Base-by-base conservation (phyloP, 2,888 invertebrate species). In the Harmothoe impar region DNA sequence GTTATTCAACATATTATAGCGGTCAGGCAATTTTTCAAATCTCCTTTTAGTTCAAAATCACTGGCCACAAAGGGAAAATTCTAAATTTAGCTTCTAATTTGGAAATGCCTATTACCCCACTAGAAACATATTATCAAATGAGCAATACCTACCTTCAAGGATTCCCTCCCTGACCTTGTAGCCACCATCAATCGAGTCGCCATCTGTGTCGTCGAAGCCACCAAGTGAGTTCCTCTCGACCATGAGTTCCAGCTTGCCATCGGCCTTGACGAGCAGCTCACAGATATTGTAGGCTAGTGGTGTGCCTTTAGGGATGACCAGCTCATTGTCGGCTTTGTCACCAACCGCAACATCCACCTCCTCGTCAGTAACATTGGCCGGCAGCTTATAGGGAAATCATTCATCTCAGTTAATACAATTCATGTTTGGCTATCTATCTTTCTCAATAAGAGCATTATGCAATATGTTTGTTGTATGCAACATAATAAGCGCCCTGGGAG, bases 221-320 rank as follows among this genome's bases (percentile, higher is more conserved):
- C 90, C 90, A 29, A 51, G 33, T 17, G n/a, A 15, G 68, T 62
- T 72, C 62, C 29, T 33, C 35, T 90, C 90, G 3, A 85, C 62
- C 56, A 90, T 85, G 43, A 90, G 85, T 25, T 90, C 68, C 20
- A 90, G 56, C 7, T n/a, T 25, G 17, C 90, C 90, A 17, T 31
- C 77, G 0, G 35, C 54, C n/a, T 52, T 77, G 43, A 90, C 90
- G 33, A 12, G 23, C 68, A 90, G 86, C 56, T 90, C 88, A 62
- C 72, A 77, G 15, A 90, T 5, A 31, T 77, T 90, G 88, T 77
- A 90, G 35, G 90, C 90, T 3, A 90, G 51, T 0, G 88, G 72
- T 10, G 90, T 90, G 29, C 88, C 90, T 15, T 35, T 77, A 15
- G 88, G 90, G 62, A 90, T 62, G 35, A 54, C n/a, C 23, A 88